These are phyloP conservation scores for Trialeurodes vaporariorum DNA, from an alignment of 1,140 invertebrate genomes.

Conservation along the genomic window DNA sequence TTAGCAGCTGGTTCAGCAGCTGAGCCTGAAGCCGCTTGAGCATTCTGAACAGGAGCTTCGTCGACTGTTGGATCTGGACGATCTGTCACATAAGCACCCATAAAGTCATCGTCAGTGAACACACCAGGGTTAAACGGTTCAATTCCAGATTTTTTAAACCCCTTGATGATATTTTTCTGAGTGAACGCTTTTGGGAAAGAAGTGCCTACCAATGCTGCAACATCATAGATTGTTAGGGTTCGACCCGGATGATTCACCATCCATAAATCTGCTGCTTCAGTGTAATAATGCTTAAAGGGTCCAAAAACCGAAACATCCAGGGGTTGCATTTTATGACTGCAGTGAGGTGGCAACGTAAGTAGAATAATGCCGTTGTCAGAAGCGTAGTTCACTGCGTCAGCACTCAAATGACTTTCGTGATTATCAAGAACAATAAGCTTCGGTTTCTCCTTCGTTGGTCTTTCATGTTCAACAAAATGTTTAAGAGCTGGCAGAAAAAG, in stretches of 20 bases:
- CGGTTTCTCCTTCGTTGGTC: constrained; percentile 3
- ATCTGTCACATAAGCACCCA: constrained; percentile 12
- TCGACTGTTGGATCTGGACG: constrained; percentile 6
- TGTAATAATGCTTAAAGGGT: constrained; percentile 33
- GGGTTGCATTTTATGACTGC: constrained; percentile 31
- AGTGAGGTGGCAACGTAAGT: constrained; percentile 26
- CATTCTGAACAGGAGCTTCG: not conserved
- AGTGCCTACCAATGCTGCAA: constrained; percentile 12
- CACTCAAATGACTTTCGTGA: constrained; percentile 22
- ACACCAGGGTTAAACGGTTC: constrained; percentile 23
- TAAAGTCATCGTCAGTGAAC: constrained; percentile 32
- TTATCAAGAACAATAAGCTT: constrained; percentile 15
- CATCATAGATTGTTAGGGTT: constrained; percentile 29
- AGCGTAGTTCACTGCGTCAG: constrained; percentile 20
- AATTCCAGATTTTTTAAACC: constrained; percentile 18
- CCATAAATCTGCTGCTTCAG: constrained; percentile 34
- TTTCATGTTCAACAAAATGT: constrained; percentile 8
- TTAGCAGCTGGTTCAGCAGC: not conserved
- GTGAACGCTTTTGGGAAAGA: constrained; percentile 15
- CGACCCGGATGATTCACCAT: constrained; percentile 36
- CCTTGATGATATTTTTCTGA: constrained; percentile 14
- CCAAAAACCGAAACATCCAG: constrained; percentile 33
- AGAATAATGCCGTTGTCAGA: constrained; percentile 24
- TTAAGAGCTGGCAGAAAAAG: constrained; percentile 10
- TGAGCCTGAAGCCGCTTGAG: not conserved